phyloP scores from a whole-genome alignment of 2,113 vertebrate genomes.

The human (Homo sapiens) region GRCh38 chrX:137751501-137752000 shows the following conservation, averaged over 20 bases:
- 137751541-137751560: not conserved
- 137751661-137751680: not conserved
- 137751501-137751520: not conserved
- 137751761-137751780: slow-evolving; percentile 11
- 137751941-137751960: slow-evolving; percentile 63
- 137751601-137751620: not conserved
- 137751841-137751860: slow-evolving; percentile 56
- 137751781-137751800: slow-evolving; percentile 56
- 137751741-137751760: not conserved
- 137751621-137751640: slow-evolving; percentile 29
- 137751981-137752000: slow-evolving; percentile 44
- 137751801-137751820: slow-evolving; percentile 43
- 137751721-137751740: not conserved
- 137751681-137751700: not conserved
- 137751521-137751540: not conserved
- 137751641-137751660: not conserved
- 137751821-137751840: slow-evolving; percentile 60
- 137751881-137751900: slow-evolving; percentile 31
- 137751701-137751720: not conserved
- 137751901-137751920: slow-evolving; percentile 3
- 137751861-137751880: slow-evolving; percentile 73
- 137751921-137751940: slow-evolving; percentile 62
- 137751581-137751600: not conserved
- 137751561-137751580: not conserved
- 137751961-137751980: slow-evolving; percentile 57